Evolutionary conservation across 2,797 vertebrate species (phyloP).

Genomic region (Sebastes paucispinis): DNA sequence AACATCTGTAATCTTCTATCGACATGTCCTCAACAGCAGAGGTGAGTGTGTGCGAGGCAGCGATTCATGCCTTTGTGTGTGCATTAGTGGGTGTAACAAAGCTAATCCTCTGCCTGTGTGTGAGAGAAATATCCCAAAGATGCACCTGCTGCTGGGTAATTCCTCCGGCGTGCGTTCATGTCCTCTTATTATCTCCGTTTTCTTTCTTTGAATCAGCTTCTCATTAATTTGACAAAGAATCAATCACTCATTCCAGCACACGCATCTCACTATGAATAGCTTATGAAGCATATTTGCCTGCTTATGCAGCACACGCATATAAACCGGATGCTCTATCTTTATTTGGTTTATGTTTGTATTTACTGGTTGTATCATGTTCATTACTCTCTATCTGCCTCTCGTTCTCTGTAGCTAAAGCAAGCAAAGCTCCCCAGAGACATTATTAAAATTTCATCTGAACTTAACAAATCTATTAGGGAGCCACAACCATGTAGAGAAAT

Average conservation of each 20-base stretch:
- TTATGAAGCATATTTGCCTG: background rate
- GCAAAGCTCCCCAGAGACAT: conserved; percentile 15
- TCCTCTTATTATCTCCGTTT: conserved; percentile 18
- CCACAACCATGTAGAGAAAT: background rate
- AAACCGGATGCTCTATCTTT: background rate
- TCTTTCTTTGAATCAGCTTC: conserved; percentile 27
- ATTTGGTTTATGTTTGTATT: conserved; percentile 14
- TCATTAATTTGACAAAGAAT: conserved; percentile 35
- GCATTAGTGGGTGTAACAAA: conserved; percentile 46
- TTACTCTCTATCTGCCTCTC: conserved; percentile 4
- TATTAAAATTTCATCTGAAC: conserved; percentile 34
- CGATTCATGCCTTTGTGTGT: conserved; percentile 34
- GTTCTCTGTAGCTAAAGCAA: background rate
- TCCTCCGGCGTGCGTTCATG: conserved; percentile 37
- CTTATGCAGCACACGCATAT: background rate
- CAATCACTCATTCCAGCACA: conserved; percentile 7
- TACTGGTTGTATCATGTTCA: conserved; percentile 11
- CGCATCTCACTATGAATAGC: background rate
- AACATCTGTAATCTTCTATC: conserved; percentile 47
- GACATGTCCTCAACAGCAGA: conserved; percentile 22
- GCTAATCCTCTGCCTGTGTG: conserved; percentile 53
- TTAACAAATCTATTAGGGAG: background rate
- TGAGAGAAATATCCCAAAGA: conserved; percentile 47
- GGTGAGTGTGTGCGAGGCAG: conserved; percentile 5
- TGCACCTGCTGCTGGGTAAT: conserved; percentile 62